Base-by-base conservation (phyloP, 2,113 vertebrate genomes). In the Synodontis membranacea region DNA sequence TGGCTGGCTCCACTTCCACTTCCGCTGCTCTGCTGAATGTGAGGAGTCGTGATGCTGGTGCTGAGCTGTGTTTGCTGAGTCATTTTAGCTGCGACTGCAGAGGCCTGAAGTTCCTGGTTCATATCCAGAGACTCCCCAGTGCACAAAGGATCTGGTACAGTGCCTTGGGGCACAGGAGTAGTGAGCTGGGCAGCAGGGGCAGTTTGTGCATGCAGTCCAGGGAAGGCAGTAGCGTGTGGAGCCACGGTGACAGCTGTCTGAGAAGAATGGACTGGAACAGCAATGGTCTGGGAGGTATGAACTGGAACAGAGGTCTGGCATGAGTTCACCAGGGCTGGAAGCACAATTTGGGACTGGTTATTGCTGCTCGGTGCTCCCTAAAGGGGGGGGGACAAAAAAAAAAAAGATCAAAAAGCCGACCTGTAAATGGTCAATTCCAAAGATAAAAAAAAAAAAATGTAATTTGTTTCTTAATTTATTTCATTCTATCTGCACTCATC, bases 71-170 rank as follows among this genome's bases (percentile, higher is more conserved):
- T 91, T 34, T 85, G 88, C 58, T 82, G 88, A 70, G 48, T 85
- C 79, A 87, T 60, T 23, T 70, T 46, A 39, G 54, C 19, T 48
- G 64, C 19, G 21, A 39, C 60, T 82, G 50, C 80, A 85, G 76
- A 46, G 31, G 93, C 91, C 94, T 95, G 92, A 0, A 0, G 92
- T 91, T 87, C 91, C 78, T 88, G 86, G 89, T 66, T 83, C 44
- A 78, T 62, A 48, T 96, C 96, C 0, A 92, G 39, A 48, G 64
- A 31, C 1, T 70, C 86, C 23, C 46, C 64, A 10, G 86, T 39
- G 34, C 17, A 10, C 0, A n/a, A 56, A 9, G 82, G 11, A 50
- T 88, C 86, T 8, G 70, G 42, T 4, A 60, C 14, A n/a, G 52
- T 76, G 56, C 42, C 80, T 37, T 80, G 58, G 4, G 86, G 23